Evolutionary conservation across 2,888 invertebrate species (phyloP).

Genomic region (Ormyrus nitidulus): DNA sequence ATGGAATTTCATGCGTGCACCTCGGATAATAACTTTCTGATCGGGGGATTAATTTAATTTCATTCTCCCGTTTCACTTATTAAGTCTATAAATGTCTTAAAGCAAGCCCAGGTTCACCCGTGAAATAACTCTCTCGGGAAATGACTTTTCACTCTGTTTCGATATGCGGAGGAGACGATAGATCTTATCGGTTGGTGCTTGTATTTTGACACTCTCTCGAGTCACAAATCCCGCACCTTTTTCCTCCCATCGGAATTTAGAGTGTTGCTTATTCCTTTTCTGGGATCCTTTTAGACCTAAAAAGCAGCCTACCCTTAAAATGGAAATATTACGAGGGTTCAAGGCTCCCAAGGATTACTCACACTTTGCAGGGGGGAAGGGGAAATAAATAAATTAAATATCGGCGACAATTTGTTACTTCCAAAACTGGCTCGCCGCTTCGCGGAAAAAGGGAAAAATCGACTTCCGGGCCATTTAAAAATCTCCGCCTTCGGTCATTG

Average conservation of each 20-base stretch:
- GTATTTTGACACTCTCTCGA: slow-evolving; percentile 46
- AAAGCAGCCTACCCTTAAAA: slow-evolving; percentile 34
- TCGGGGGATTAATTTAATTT: slow-evolving; percentile 44
- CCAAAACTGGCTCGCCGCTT: too few species aligned
- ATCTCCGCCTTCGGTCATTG: too few species aligned
- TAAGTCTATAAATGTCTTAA: slow-evolving; percentile 13
- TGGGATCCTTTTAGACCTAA: slow-evolving; percentile 22
- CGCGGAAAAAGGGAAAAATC: slow-evolving; percentile 22
- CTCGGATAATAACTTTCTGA: slow-evolving; percentile 23
- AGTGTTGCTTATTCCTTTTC: slow-evolving; percentile 34
- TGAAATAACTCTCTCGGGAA: slow-evolving; percentile 11
- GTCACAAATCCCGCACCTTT: slow-evolving; percentile 43
- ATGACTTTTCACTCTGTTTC: slow-evolving; percentile 41
- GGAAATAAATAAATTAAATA: too few species aligned
- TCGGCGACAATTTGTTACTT: too few species aligned
- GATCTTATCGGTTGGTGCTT: slow-evolving; percentile 41
- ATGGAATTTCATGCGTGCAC: neutral
- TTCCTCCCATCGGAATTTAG: slow-evolving; percentile 45
- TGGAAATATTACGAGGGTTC: slow-evolving; percentile 24
- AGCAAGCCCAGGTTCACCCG: neutral
- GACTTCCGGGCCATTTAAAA: neutral
- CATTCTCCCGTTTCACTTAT: slow-evolving; percentile 12
- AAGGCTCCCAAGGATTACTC: neutral
- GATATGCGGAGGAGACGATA: neutral
- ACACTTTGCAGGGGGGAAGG: neutral